These are phyloP conservation scores for Oryzias curvinotus DNA, from an alignment of 2,113 vertebrate genomes.

Conservation along the genomic window DNA sequence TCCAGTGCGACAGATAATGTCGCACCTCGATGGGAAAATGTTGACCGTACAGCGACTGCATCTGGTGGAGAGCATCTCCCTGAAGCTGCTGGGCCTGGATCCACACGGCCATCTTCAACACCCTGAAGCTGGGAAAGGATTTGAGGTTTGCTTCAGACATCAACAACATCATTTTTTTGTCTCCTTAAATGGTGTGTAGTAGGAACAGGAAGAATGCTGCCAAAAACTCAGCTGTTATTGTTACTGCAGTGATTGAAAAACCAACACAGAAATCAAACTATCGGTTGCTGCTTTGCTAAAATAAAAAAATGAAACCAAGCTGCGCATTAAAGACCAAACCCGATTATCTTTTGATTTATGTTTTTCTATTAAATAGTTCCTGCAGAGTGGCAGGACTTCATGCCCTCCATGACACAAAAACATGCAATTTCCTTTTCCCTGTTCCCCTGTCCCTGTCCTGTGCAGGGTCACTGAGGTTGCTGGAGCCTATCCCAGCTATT, in stretches of 20 bases:
- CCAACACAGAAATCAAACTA: too few species aligned
- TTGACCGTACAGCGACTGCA: conserved; percentile 96
- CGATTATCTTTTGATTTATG: too few species aligned
- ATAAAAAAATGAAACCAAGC: too few species aligned
- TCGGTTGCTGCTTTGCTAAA: background rate
- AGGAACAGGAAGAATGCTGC: background rate
- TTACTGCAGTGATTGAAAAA: background rate
- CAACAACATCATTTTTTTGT: background rate
- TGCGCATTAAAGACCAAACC: too few species aligned
- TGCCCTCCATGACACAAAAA: too few species aligned
- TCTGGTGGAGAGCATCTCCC: conserved; percentile 95
- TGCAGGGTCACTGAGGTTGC: too few species aligned
- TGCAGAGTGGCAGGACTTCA: too few species aligned
- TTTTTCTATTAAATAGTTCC: too few species aligned
- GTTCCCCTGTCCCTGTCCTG: too few species aligned
- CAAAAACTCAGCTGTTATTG: background rate
- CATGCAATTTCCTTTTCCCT: too few species aligned
- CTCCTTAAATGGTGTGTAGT: background rate
- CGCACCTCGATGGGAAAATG: conserved; percentile 98
- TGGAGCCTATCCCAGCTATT: too few species aligned
- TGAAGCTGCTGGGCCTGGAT: conserved; percentile 98
- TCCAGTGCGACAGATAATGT: conserved; percentile 96
- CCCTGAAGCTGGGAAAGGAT: conserved; percentile 65
- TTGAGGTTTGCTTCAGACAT: too few species aligned
- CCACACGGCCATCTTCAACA: conserved; percentile 93